phyloP scores from a whole-genome alignment of 1,140 invertebrate genomes.

The Drosophila arawakana region DNA sequence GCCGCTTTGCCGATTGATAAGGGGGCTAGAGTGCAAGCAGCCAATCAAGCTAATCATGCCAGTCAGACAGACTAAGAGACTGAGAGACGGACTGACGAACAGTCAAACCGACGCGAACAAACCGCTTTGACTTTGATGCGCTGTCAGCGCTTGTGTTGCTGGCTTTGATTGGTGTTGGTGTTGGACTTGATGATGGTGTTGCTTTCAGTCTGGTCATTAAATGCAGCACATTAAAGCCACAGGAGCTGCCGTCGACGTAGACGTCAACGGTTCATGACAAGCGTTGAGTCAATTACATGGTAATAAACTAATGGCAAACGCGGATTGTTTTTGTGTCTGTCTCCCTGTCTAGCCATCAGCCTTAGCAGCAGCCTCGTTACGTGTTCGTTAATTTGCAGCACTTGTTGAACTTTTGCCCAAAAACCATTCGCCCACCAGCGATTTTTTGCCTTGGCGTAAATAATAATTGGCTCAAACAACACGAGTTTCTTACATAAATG shows the following conservation, averaged over 20 bases:
- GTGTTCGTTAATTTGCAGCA: constrained; percentile 66
- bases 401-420: constrained; percentile 71
- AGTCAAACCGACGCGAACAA: constrained; percentile 46
- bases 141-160: constrained; percentile 49
- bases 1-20: constrained; percentile 47
- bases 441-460: constrained; percentile 11
- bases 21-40: constrained; percentile 61
- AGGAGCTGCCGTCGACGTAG: constrained; percentile 52
- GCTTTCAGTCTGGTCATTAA: constrained; percentile 64
- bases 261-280: constrained; percentile 58
- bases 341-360: constrained; percentile 16
- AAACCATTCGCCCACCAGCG: constrained; percentile 27
- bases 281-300: constrained; percentile 81
- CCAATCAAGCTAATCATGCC: constrained; percentile 72
- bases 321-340: constrained; percentile 12
- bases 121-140: constrained; percentile 73
- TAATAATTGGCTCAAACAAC: constrained; percentile 60
- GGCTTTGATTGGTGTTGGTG: constrained; percentile 26
- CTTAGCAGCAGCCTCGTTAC: constrained; percentile 50
- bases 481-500: constrained; percentile 26
- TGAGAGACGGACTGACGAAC: constrained; percentile 19
- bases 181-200: constrained; percentile 43
- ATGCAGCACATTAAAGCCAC: constrained; percentile 79
- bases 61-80: constrained; percentile 10
- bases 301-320: constrained; percentile 78